Evolutionary conservation across 2,797 vertebrate genomes (phyloP), one percentile per base, ranked within the genome.

Genomic region (Acanthurus leucopareius): DNA sequence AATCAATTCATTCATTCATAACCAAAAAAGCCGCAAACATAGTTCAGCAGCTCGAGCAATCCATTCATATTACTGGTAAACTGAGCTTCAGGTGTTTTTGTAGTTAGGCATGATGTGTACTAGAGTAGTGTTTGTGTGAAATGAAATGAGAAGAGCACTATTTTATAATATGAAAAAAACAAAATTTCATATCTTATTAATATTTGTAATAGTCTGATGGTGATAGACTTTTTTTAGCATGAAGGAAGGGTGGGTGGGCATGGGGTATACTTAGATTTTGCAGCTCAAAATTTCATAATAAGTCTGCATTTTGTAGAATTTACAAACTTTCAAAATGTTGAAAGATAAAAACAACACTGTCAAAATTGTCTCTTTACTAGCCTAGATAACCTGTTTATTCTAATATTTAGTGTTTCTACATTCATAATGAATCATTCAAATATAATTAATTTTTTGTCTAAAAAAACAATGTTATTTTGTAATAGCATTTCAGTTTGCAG

Each of bases 101-200:
- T 86, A 89, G 69, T 73, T 90, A 79, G 69, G 85, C 87, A 89
- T 87, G 85, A 57, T 57, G 42, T 86, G 65, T 84, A 48, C 63
- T 76, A 76, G 70, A 65, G 66, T 68, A 74, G 72, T 72, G 47
- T 77, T 72, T 67, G 53, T 86, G 64, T 77, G 35, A 49, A 76
- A 78, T 75, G 3, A 52, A 57, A 58, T 56, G 32, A 53, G 32
- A 40, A 64, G 52, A 69, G 64, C 14, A 72, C 44, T 51, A 56
- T 82, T 85, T 89, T 82, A 61, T 82, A 76, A 42, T 9, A 22
- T 48, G 2, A 63, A 68, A 69, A 66, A 52, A 62, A 53, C 0
- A 19, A 38, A 25, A 25, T 5, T 82, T 83, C 49, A 40, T 86
- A 82, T 45, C 17, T 47, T 25, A 25, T 25, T 25, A 25, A 25